Conservation (phyloP, 2,797 vertebrate genomes). For the Hippopotamyrus pictus region DNA sequence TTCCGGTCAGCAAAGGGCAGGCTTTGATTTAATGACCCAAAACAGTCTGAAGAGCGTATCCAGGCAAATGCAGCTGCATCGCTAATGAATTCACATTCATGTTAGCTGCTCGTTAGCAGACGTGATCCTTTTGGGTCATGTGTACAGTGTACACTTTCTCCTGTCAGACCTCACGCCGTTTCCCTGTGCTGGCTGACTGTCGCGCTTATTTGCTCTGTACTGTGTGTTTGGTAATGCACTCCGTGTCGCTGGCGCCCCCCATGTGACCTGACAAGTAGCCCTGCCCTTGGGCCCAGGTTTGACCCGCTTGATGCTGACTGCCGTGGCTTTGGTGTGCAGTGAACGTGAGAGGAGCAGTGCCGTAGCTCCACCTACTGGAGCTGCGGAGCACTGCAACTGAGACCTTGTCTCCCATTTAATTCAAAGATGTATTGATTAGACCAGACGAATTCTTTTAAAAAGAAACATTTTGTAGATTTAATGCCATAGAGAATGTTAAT, state of each 20-base stretch:
- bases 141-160: not conserved
- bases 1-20: not conserved
- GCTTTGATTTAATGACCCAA: not conserved
- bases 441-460: not conserved
- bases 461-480: not conserved
- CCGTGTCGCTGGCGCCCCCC: not conserved
- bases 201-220: not conserved
- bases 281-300: constrained; percentile 20
- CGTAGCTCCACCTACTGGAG: constrained; percentile 4
- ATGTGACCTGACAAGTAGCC: constrained; percentile 14
- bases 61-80: not conserved
- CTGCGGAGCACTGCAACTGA: not conserved
- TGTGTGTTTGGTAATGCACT: not conserved
- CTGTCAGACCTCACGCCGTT: not conserved
- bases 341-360: not conserved
- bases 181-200: not conserved
- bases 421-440: not conserved
- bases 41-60: not conserved
- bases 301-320: not conserved
- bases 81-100: constrained; percentile 1
- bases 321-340: constrained; percentile 9
- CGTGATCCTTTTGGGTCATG: not conserved
- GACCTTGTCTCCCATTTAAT: not conserved
- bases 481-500: not conserved
- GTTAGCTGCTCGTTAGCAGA: not conserved